Conservation (phyloP, 2,888 invertebrate species). For the Leptarthrus brevirostris region DNA sequence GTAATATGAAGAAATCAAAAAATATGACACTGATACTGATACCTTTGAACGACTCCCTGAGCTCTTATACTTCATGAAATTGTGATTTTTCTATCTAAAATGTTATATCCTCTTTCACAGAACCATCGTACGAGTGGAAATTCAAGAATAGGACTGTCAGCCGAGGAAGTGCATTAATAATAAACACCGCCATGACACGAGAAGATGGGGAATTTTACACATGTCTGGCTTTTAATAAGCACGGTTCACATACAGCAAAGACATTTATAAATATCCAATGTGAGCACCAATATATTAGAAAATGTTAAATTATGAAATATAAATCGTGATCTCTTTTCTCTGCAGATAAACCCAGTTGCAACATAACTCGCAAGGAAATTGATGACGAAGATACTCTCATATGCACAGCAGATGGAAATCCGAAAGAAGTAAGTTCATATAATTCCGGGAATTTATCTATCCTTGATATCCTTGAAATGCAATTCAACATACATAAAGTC, state of each 20-base stretch:
- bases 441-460: slow-evolving; percentile 40
- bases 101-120: slow-evolving; percentile 6
- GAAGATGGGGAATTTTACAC: slow-evolving; percentile 81
- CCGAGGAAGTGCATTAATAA: slow-evolving; percentile 70
- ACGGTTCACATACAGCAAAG: slow-evolving; percentile 77
- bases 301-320: slow-evolving; percentile 7
- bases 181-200: slow-evolving; percentile 76
- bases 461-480: neutral
- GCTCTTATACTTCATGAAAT: no score
- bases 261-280: slow-evolving; percentile 85
- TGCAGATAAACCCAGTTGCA: slow-evolving; percentile 86
- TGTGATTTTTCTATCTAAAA: no score
- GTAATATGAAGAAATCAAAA: no score
- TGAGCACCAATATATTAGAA: slow-evolving; percentile 67
- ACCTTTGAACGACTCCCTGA: no score
- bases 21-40: no score
- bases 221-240: slow-evolving; percentile 83
- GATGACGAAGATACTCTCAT: slow-evolving; percentile 81
- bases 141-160: slow-evolving; percentile 67
- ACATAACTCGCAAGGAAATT: slow-evolving; percentile 78
- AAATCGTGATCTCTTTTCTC: slow-evolving; percentile 55
- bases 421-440: slow-evolving; percentile 67
- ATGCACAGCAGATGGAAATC: slow-evolving; percentile 86
- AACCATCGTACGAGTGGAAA: slow-evolving; percentile 62
- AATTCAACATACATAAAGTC: no score